Base-by-base conservation (phyloP, 2,113 vertebrate species). In the Alosa alosa region DNA sequence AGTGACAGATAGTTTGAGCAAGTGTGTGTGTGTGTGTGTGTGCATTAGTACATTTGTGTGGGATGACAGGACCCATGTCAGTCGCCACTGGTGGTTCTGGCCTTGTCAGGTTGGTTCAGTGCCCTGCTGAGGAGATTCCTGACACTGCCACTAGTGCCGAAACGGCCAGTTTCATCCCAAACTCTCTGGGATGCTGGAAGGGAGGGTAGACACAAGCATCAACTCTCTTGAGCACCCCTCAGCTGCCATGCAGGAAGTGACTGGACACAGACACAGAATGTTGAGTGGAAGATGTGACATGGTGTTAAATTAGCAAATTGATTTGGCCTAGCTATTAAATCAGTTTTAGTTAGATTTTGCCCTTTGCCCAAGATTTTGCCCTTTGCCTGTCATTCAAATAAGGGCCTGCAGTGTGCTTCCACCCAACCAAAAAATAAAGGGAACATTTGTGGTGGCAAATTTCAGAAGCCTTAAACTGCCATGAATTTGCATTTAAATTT, bases 41-140 rank as follows among this genome's bases (percentile, higher is more conserved):
- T 72, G 6, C 10, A 8, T 31, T 25, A 36, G 64, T 72, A 18
- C 50, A 44, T 68, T 57, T 64, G 52, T 84, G 83, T 84, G 57
- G 11, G 57, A 60, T 84, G 83, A 22, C 52, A 84, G 83, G 83
- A 22, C 64, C 36, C 41, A 3, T 64, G 60, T 84, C 60, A 84
- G 83, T 78, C 45, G 6, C 83, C 47, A 25, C 45, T 75, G 83
- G 60, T 84, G 44, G 22, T 44, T 84, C 60, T 75, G 60, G 60
- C 83, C 72, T 72, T 75, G 64, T 84, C 60, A 75, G 64, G 60
- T 68, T 45, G 41, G 60, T 31, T 47, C 72, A 47, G 44, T 36
- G 22, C 72, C 64, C 6, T 78, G 47, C 60, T 45, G 44, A 84
- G 46, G 60, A 75, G 83, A 36, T 31, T 75, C 83, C 44, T 47